Evolutionary conservation across 2,113 vertebrate genomes (phyloP), one percentile per base, ranked within the genome.

Genomic region (Arenaria interpres): DNA sequence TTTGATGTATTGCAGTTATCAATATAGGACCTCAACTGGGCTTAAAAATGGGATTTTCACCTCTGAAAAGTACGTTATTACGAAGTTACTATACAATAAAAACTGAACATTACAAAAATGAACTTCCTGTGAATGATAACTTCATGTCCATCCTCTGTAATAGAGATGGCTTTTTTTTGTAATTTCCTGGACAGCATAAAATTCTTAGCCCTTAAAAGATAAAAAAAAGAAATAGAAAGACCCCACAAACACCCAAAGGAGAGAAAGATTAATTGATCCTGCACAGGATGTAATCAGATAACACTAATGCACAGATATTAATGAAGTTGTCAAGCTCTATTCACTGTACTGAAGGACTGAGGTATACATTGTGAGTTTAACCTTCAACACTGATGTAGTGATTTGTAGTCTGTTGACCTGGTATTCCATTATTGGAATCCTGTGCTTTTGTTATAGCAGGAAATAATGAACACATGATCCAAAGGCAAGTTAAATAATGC

Each of bases 1-100:
- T 96, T 95, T 94, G 89, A 93, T 74, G 30, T 72, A 87, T 48
- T 90, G 85, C 33, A 57, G 18, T 97, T 96, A 97, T 95, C 78
- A 91, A 33, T 88, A 62, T 69, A 94, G 96, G 80, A 83, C 13
- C 64, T 97, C 89, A 94, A 78, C 67, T 90, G 64, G 64, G 48
- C 35, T 96, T 96, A 94, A 95, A 87, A 90, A 93, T 66, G 24
- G 39, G 57, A 90, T 96, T 95, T 95, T 90, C 67, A 88, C 27
- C 88, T 91, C 80, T 88, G 51, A 85, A 95, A 97, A 96, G 53
- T 88, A 35, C 33, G 71, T 95, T 94, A 86, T 76, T 93, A 30
- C 69, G 69, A 87, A 90, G 68, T 90, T 94, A 67, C 8, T 35
- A 35, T 93, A 57, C 12, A 90, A 84, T 92, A 85, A 96, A 94